Evolutionary conservation across 1,140 invertebrate species (phyloP).

Genomic region (Drosophila pectinifera): DNA sequence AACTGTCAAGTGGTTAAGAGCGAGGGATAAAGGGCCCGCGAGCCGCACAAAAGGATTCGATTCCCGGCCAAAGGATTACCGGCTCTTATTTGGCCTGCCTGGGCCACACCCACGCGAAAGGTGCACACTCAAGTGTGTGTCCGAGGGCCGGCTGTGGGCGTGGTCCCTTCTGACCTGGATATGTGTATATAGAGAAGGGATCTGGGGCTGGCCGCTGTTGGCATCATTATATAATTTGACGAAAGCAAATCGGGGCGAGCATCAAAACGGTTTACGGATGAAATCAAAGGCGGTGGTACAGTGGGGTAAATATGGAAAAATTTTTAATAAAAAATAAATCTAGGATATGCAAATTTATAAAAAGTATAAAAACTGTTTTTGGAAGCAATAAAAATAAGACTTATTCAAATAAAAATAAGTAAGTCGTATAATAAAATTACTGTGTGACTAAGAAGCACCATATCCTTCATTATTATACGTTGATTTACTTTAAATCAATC

Average conservation of each 20-base stretch:
- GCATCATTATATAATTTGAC: slow-evolving; percentile 81
- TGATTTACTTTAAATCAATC: too few species aligned
- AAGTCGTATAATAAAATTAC: too few species aligned
- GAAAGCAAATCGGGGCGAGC: slow-evolving; percentile 51
- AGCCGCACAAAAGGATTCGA: slow-evolving; percentile 43
- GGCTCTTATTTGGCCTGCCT: slow-evolving; percentile 62
- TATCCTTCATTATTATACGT: too few species aligned
- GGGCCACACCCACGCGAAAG: slow-evolving; percentile 72
- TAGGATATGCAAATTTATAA: neutral
- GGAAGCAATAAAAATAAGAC: neutral
- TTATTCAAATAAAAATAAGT: too few species aligned
- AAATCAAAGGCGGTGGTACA: slow-evolving; percentile 41
- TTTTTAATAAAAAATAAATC: neutral
- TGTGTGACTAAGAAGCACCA: too few species aligned
- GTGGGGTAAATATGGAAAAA: neutral
- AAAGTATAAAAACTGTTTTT: neutral
- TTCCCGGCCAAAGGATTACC: slow-evolving; percentile 68
- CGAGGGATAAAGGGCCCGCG: slow-evolving; percentile 19
- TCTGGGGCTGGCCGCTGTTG: slow-evolving; percentile 51
- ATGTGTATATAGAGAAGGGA: neutral
- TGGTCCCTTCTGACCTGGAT: slow-evolving; percentile 45
- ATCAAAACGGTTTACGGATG: slow-evolving; percentile 30
- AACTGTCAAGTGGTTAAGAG: slow-evolving; percentile 75
- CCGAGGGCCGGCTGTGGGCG: slow-evolving; percentile 35
- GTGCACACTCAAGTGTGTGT: slow-evolving; percentile 23